Percentiles rank a stretch among this genome's conserved stretches.
phyloP scores from a whole-genome alignment of 92 coral and sea anemone species.

The Ricordea florida region DNA sequence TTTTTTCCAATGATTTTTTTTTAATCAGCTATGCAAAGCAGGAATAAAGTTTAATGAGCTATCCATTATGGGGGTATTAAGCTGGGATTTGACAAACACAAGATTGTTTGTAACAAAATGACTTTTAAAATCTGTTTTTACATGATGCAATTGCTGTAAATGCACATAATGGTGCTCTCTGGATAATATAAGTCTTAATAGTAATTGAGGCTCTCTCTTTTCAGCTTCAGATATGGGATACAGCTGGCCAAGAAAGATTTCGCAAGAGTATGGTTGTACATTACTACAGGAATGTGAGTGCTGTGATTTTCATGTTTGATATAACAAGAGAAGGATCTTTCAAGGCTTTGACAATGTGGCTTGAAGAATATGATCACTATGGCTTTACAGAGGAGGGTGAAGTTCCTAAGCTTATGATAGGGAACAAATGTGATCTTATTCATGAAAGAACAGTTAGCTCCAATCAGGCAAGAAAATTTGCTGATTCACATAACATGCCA shows the following conservation, averaged over 20 bases:
- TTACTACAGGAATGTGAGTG: slow-evolving; percentile 95
- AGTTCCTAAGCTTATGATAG: slow-evolving; percentile 89
- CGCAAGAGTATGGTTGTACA: slow-evolving; percentile 97
- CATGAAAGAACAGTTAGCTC: slow-evolving; percentile 78
- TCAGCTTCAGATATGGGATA: slow-evolving; percentile 96
- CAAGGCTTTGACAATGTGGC: slow-evolving; percentile 78
- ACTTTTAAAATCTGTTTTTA: too few relatives aligned
- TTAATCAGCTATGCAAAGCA: too few relatives aligned
- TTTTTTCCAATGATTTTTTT: too few relatives aligned
- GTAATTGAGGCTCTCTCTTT: neutral
- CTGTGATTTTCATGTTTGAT: slow-evolving; percentile 96
- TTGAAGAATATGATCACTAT: slow-evolving; percentile 84
- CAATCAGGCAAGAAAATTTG: slow-evolving; percentile 93
- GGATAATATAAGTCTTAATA: neutral
- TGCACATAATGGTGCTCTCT: too few relatives aligned
- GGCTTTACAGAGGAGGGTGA: slow-evolving; percentile 66
- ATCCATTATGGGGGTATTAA: too few relatives aligned
- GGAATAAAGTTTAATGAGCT: too few relatives aligned
- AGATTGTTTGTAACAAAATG: too few relatives aligned
- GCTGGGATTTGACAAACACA: too few relatives aligned
- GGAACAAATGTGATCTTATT: slow-evolving; percentile 93
- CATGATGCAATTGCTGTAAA: neutral
- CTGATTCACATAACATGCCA: slow-evolving; percentile 86
- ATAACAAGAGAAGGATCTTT: slow-evolving; percentile 87
- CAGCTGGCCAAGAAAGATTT: slow-evolving; percentile 97